Evolutionary conservation across 2,888 invertebrate genomes (phyloP), one percentile per base, ranked within the genome.

Genomic region (Tridacna crocea): DNA sequence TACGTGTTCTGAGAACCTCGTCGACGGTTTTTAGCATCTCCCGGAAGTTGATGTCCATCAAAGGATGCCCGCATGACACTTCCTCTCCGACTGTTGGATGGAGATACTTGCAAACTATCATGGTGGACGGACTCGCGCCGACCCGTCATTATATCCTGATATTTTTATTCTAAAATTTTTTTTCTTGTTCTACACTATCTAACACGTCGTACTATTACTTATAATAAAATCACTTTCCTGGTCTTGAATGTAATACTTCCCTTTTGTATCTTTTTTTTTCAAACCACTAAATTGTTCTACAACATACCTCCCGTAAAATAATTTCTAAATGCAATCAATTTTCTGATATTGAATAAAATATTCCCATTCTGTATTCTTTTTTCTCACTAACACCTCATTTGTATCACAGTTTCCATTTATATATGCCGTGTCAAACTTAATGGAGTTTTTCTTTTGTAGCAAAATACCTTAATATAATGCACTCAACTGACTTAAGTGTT

Each of bases 61-160:
- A 81, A 68, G 10, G 85, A 81, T 15, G 75, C 65, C 68, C 79
- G 73, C 75, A 79, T 79, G 27, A 82, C 55, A 61, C 85, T 85
- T 10, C 85, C 83, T 75, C 85, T 73, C 24, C 85, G 80, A 55
- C 83, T 79, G 26, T 68, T 72, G 26, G 83, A 24, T 70, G 79
- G 83, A 3, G 81, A 79, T 19, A 80, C 47, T 19, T 27, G 22
- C 3, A 83, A 27, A 61, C 60, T 75, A 58, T 85, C 85, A 22
- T 63, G 27, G 22, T 79, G 84, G 12, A 74, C 65, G n/a, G 83
- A 83, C 26, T 78, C 82, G n/a, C 77, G 77, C 17, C 81, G 74
- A 15, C 74, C 63, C 27, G 75, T 60, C 75, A 79, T 79, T 27
- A 36, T 51, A 19, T 0, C 26, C 15, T 15, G 12, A 11, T 27